Base-by-base conservation (phyloP, 2,888 invertebrate genomes). In the Aleiodes testaceus region DNA sequence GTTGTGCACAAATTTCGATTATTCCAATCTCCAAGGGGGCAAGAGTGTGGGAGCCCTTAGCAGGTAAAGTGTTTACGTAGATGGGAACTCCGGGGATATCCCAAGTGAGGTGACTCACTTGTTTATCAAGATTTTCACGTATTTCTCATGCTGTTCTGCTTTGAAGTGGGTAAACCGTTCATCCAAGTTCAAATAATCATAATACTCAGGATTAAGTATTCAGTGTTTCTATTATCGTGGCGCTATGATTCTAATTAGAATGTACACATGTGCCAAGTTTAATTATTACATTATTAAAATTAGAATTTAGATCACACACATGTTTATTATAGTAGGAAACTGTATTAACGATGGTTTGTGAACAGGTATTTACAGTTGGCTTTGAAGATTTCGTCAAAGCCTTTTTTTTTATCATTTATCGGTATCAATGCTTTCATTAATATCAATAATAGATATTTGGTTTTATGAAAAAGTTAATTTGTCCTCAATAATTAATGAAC, bases 31-130 rank as follows among this genome's bases (percentile, higher is more conserved):
- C 26, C 9, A 36, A 26, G 26, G 36, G 36, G 6, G 36, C 0
- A 11, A 30, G 30, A 14, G 44, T 14, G 26, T 42, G 9, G 18
- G 47, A 1, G 45, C 45, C 20, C 53, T 36, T 55, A 49, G 72
- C 72, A 74, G 73, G 75, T 75, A 59, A 73, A 72, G 59, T 73
- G 75, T 74, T 73, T 74, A 75, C 73, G 16, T 18, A 36, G 5
- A 2, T 14, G 3, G 59, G n/a, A 11, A 55, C 55, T 42, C 12
- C 16, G 3, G 36, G 59, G 59, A 59, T 59, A 36, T 14, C 55
- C 55, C 26, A 55, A 16, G 16, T 9, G 4, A n/a, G 59, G n/a
- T 59, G 59, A 59, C 59, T 59, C 59, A 59, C 16, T 36, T 59
- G 36, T 59, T 59, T 59, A 42, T 59, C 59, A 14, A 16, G 1